Percentiles rank a stretch among this genome's conserved stretches.
These are phyloP conservation scores for Diadegma fenestrale DNA, from an alignment of 2,888 invertebrate genomes.

Conservation along the genomic window DNA sequence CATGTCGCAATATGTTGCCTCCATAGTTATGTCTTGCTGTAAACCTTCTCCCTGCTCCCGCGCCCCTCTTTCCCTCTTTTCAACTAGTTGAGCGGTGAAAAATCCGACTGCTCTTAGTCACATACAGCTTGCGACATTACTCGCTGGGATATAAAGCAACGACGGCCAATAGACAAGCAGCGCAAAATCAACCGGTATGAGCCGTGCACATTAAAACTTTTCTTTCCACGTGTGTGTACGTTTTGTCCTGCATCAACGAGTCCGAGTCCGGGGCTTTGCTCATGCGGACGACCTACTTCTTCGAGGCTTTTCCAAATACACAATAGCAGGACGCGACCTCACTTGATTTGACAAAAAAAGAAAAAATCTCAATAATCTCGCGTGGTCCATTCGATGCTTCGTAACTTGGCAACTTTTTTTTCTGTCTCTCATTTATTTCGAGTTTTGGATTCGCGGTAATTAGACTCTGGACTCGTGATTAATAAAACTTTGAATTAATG, in stretches of 20 bases:
- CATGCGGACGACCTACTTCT: constrained; percentile 70
- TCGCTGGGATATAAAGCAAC: constrained; percentile 21
- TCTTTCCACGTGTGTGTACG: constrained; percentile 23
- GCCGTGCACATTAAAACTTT: constrained; percentile 10
- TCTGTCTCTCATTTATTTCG: not conserved
- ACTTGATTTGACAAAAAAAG: constrained; percentile 16
- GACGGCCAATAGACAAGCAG: constrained; percentile 32
- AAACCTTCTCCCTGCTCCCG: not conserved
- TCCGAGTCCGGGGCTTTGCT: constrained; percentile 78
- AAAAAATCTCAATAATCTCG: not conserved
- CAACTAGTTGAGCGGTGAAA: constrained; percentile 82
- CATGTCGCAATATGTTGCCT: constrained; percentile 81
- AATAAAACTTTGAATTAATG: not conserved
- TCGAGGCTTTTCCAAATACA: constrained; percentile 35
- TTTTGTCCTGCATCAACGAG: constrained; percentile 82
- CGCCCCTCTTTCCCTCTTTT: constrained; percentile 40
- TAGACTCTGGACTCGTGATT: not conserved
- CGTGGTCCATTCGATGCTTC: not conserved
- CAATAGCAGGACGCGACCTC: constrained; percentile 35
- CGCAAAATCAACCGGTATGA: constrained; percentile 32
- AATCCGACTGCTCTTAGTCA: constrained; percentile 83
- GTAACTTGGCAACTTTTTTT: not conserved
- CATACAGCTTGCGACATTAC: constrained; percentile 80
- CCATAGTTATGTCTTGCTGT: constrained; percentile 77
- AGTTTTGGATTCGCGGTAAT: not conserved